A percentile compares a stretch with the other conserved stretches of the same genome.
Evolutionary conservation across 2,888 invertebrate genomes (phyloP).

Genomic region (Sarcophaga carnaria): DNA sequence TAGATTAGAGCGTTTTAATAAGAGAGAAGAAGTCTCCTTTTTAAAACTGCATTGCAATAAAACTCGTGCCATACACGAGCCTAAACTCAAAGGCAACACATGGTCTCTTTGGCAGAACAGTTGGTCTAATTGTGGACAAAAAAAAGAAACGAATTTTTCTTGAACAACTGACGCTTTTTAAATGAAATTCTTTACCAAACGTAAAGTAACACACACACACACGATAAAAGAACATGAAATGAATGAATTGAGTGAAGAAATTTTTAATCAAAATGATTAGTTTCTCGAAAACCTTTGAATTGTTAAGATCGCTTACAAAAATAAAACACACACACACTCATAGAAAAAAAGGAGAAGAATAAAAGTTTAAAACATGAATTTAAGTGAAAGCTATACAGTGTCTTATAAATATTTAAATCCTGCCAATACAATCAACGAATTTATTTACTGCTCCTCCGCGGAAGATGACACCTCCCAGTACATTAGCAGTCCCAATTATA

Average conservation of each 20-base stretch:
- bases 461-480: slow-evolving; percentile 80
- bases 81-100: slow-evolving; percentile 54
- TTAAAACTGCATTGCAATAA: slow-evolving; percentile 32
- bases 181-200: slow-evolving; percentile 28
- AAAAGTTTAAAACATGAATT: slow-evolving; percentile 57
- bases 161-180: slow-evolving; percentile 68
- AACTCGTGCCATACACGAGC: slow-evolving; percentile 59
- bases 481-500: slow-evolving; percentile 76
- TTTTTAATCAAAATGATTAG: slow-evolving; percentile 54
- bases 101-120: slow-evolving; percentile 65
- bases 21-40: slow-evolving; percentile 3
- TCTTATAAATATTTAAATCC: slow-evolving; percentile 40
- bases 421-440: slow-evolving; percentile 69
- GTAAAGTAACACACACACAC: slow-evolving; percentile 16
- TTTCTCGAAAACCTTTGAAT: slow-evolving; percentile 54
- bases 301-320: slow-evolving; percentile 54
- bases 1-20: slow-evolving; percentile 38
- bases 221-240: too few relatives aligned
- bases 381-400: slow-evolving; percentile 59
- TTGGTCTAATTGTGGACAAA: slow-evolving; percentile 65
- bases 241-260: slow-evolving; percentile 28
- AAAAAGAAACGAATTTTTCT: not conserved
- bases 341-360: not conserved
- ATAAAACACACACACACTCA: not conserved
- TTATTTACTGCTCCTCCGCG: slow-evolving; percentile 75